These are phyloP conservation scores for Encarsia formosa DNA, from an alignment of 2,888 invertebrate genomes.

Conservation along the genomic window DNA sequence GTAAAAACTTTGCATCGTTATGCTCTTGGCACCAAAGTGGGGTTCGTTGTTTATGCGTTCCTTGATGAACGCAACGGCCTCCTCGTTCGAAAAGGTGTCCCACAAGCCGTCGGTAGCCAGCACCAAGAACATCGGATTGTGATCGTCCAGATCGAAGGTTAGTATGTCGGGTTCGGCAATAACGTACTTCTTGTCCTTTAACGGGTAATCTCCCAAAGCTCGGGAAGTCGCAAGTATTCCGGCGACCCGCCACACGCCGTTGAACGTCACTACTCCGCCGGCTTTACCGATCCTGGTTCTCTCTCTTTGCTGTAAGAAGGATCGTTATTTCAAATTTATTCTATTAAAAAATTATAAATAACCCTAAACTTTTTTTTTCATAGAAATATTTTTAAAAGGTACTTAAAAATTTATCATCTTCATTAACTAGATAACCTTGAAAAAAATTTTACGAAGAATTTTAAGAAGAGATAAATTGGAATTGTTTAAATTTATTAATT, in stretches of 20 bases:
- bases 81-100: conserved; percentile 95
- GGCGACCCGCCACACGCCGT: conserved; percentile 94
- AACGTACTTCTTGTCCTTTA: conserved; percentile 89
- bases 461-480: no score
- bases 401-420: no score
- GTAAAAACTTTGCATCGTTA: conserved; percentile 85
- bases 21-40: conserved; percentile 85
- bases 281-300: conserved; percentile 89
- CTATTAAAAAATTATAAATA: no score
- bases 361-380: no score
- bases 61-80: conserved; percentile 84
- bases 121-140: conserved; percentile 84
- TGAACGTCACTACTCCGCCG: conserved; percentile 91
- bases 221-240: conserved; percentile 92
- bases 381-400: no score
- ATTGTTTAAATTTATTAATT: no score
- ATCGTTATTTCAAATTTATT: background rate
- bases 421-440: no score
- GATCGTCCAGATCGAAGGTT: conserved; percentile 82
- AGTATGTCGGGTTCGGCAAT: conserved; percentile 94
- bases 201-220: conserved; percentile 91
- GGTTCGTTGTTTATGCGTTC: conserved; percentile 83
- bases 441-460: no score
- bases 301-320: conserved; percentile 68
- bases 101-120: conserved; percentile 94